Base-by-base conservation (phyloP, 2,888 invertebrate genomes). In the Acheta domesticus region DNA sequence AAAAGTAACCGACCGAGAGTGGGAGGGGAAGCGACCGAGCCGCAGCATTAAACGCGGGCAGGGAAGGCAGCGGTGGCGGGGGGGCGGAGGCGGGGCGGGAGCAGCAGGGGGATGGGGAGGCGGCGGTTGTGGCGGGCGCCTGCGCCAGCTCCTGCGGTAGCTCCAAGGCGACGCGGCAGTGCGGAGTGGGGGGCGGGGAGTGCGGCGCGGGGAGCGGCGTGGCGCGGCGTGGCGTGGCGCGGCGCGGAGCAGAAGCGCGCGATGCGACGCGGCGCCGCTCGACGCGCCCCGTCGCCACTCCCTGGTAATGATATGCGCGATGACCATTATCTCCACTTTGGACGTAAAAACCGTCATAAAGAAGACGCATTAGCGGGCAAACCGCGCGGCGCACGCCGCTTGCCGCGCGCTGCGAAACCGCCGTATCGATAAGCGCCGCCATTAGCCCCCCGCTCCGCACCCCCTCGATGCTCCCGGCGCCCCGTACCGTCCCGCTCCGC, bases 391-490 rank as follows among this genome's bases (percentile, higher is more conserved):
- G 36, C 36, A 36, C 62, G 62, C n/a, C n/a, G 62, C 62, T 62
- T n/a, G 62, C 16, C 62, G 62, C 14, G 62, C 14, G 62, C 62
- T 62, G 16, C 62, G 62, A 14, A 14, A 62, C 62, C 62, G 62
- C 62, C 62, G 62, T 62, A 62, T 62, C 62, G 62, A 62, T 62
- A 62, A 62, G 62, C 62, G n/a, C 62, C 62, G 62, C 62, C 62
- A 62, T 62, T 62, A 62, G 62, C 62, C 62, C 62, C 62, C 62
- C 62, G 62, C 62, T 14, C 14, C 14, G 16, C n/a, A 14, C 62
- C 62, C 14, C 14, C 62, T n/a, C n/a, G n/a, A n/a, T n/a, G n/a
- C n/a, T n/a, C 8, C 62, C 14, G 12, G 16, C 62, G 16, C 62
- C 16, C 62, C 62, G 62, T 1, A 11, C 14, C 62, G 62, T 62